Evolutionary conservation across 2,888 invertebrate species (phyloP).

Genomic region (Cosmorhoe ocellata): DNA sequence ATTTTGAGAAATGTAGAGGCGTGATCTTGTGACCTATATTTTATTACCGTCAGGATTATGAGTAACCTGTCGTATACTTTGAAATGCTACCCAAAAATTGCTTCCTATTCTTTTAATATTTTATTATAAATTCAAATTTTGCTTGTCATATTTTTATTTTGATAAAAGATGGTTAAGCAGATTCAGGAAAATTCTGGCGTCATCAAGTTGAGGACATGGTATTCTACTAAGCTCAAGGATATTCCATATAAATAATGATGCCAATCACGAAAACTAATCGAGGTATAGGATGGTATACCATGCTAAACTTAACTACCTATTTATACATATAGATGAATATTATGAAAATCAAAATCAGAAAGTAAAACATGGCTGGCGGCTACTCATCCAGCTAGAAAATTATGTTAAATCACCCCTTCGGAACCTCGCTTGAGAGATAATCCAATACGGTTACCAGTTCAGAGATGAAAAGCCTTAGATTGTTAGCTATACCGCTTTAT

Average conservation of each 20-base stretch:
- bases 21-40: constrained; percentile 16
- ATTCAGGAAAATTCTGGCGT: too few relatives aligned
- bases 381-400: constrained; percentile 81
- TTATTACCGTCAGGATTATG: constrained; percentile 4
- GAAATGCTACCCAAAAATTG: too few relatives aligned
- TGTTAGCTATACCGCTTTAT: not conserved
- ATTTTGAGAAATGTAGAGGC: constrained; percentile 5
- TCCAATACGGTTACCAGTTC: constrained; percentile 49
- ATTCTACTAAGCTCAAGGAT: too few relatives aligned
- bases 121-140: too few relatives aligned
- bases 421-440: constrained; percentile 64
- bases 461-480: constrained; percentile 19
- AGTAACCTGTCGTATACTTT: constrained; percentile 2
- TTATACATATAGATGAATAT: not conserved
- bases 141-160: too few relatives aligned
- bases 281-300: too few relatives aligned
- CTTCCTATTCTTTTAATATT: too few relatives aligned
- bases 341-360: constrained; percentile 21
- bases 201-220: too few relatives aligned
- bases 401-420: constrained; percentile 67
- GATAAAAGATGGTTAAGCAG: too few relatives aligned
- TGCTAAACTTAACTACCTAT: too few relatives aligned
- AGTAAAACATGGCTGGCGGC: constrained; percentile 71
- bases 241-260: too few relatives aligned
- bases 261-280: too few relatives aligned